Base-by-base conservation (phyloP, 2,797 vertebrate genomes). In the Siniperca scherzeri region DNA sequence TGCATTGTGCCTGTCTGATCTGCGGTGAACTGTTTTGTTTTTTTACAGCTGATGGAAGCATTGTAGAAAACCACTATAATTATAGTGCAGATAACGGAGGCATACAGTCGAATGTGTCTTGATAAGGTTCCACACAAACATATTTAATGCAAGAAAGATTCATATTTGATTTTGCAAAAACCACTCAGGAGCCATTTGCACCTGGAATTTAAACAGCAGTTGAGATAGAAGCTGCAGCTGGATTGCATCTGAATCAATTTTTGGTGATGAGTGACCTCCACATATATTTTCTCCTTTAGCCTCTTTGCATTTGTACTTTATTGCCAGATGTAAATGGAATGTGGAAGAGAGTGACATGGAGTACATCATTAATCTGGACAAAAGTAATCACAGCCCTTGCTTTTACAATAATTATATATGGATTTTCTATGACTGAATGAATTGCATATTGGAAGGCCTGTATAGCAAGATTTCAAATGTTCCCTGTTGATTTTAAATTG, bases 371-470 rank as follows among this genome's bases (percentile, higher is more conserved):
- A 90, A 87, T 90, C 84, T 83, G 73, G 69, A 76, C 65, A 90
- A 84, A 88, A 87, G 79, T 91, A 93, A 91, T 93, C 71, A 89
- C 79, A 77, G 84, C 77, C 69, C 90, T 88, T 75, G 71, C 89
- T 91, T 88, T 92, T 91, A 90, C 84, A 72, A 87, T 92, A 92
- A 95, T 94, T 91, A 88, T 89, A 87, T 93, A 91, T 93, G 86
- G 93, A 94, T 95, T 94, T 94, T 92, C 78, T 79, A 86, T 92
- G 80, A 91, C 82, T 84, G 50, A 83, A 88, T 84, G 82, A 91
- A 87, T 92, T 90, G 79, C 83, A 83, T 88, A 89, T 91, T 80
- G 61, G 77, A 80, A 74, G 44, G 75, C 74, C 77, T 55, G 30
- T 55, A 69, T 70, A 21, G 56, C 59, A 83, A 72, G 38, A 84